These are phyloP conservation scores for Muscicapa adusta DNA, from an alignment of 2,113 vertebrate species.

Conservation along the genomic window DNA sequence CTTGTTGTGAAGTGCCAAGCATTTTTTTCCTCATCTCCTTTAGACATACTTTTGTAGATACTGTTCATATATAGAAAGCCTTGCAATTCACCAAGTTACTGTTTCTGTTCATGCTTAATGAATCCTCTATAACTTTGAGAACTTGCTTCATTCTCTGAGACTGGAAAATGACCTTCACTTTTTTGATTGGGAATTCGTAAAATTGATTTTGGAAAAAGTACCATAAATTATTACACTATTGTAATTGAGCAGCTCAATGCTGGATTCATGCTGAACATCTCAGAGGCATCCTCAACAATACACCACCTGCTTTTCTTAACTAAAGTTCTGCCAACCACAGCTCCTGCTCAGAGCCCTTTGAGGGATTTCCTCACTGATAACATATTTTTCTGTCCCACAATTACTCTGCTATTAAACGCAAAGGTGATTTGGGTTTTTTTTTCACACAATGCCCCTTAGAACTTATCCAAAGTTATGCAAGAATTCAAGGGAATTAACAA, in stretches of 20 bases:
- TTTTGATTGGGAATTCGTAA: not conserved
- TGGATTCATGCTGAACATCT: not conserved
- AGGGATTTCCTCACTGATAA: not conserved
- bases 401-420: not conserved
- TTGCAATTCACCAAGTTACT: not conserved
- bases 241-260: not conserved
- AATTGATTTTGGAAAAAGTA: slow-evolving; percentile 13
- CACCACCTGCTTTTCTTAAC: not conserved
- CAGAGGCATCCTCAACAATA: not conserved
- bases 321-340: not conserved
- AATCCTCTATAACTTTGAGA: not conserved
- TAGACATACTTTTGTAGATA: not conserved
- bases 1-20: not conserved
- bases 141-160: not conserved
- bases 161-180: not conserved
- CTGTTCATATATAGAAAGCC: not conserved
- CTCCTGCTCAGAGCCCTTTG: not conserved
- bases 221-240: not conserved
- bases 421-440: not conserved
- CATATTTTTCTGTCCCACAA: not conserved
- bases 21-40: not conserved
- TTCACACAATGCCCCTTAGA: not conserved
- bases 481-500: not conserved
- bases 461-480: not conserved
- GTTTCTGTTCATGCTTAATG: not conserved